phyloP scores from a whole-genome alignment of 2,113 vertebrate species.

The Microtus montanus region DNA sequence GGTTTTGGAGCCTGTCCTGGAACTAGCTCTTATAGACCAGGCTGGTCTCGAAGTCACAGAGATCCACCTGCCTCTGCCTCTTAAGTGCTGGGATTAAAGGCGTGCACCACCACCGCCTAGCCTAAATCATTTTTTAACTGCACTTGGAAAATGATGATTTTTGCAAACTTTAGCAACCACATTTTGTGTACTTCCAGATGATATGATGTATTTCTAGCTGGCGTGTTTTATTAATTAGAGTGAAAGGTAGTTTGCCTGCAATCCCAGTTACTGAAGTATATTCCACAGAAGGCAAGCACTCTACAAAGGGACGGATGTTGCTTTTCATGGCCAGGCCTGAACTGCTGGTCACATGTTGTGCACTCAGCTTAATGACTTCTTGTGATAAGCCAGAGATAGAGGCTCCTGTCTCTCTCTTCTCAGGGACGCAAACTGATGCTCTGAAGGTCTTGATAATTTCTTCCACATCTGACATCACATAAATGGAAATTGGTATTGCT shows the following conservation, averaged over 20 bases:
- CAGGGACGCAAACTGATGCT: constrained; percentile 7
- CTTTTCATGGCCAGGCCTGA: not conserved
- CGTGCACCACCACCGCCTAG: too few species aligned
- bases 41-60: too few species aligned
- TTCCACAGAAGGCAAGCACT: not conserved
- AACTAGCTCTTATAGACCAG: too few species aligned
- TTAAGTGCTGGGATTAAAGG: too few species aligned
- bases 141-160: constrained; percentile 40
- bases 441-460: not conserved
- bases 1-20: too few species aligned
- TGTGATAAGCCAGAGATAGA: not conserved
- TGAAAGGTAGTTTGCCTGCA: not conserved
- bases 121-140: not conserved
- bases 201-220: constrained; percentile 35
- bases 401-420: not conserved
- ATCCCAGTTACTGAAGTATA: constrained; percentile 12
- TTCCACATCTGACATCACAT: not conserved
- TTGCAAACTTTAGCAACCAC: constrained; percentile 5
- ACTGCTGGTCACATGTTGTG: not conserved
- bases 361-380: constrained; percentile 31
- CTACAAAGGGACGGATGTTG: not conserved
- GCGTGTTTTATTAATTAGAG: constrained; percentile 47
- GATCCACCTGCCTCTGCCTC: too few species aligned
- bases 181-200: not conserved
- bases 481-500: not conserved